phyloP scores from a whole-genome alignment of 2,888 invertebrate species.

The Ophonus ardosiacus region DNA sequence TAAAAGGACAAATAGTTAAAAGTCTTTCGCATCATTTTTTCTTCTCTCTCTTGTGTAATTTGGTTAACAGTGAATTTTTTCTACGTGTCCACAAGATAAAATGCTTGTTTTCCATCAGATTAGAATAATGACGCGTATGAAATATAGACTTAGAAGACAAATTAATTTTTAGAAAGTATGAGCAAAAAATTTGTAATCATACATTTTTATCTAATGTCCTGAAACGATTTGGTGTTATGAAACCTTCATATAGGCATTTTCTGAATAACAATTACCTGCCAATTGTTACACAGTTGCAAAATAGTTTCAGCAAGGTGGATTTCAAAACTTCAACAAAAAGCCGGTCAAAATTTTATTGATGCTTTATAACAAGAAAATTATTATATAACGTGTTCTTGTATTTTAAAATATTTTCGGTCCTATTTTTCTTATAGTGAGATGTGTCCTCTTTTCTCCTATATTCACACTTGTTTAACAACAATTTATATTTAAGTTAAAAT shows the following conservation, averaged over 20 bases:
- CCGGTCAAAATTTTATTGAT: too few species aligned
- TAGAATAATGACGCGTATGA: slow-evolving; percentile 41
- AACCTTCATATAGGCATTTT: not conserved
- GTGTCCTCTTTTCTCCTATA: too few species aligned
- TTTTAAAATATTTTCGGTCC: too few species aligned
- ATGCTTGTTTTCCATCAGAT: slow-evolving; percentile 39
- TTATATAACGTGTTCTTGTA: too few species aligned
- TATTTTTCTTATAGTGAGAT: too few species aligned
- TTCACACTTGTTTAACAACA: too few species aligned
- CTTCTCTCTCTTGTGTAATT: slow-evolving; percentile 10
- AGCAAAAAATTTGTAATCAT: slow-evolving; percentile 28
- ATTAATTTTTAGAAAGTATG: slow-evolving; percentile 47
- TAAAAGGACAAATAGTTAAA: too few species aligned
- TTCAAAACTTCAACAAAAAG: not conserved
- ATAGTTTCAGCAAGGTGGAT: not conserved
- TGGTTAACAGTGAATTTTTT: slow-evolving; percentile 11
- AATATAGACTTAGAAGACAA: slow-evolving; percentile 37
- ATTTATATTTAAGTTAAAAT: too few species aligned
- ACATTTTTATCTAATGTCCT: slow-evolving; percentile 38
- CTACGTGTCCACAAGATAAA: slow-evolving; percentile 21
- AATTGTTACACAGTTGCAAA: not conserved
- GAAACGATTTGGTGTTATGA: slow-evolving; percentile 23
- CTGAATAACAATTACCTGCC: slow-evolving; percentile 19
- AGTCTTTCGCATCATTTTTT: not conserved
- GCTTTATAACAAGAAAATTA: too few species aligned